A percentile compares a stretch with the other conserved stretches of the same genome.
Conservation (phyloP, 1,140 invertebrate genomes). For the Bombus breviceps region DNA sequence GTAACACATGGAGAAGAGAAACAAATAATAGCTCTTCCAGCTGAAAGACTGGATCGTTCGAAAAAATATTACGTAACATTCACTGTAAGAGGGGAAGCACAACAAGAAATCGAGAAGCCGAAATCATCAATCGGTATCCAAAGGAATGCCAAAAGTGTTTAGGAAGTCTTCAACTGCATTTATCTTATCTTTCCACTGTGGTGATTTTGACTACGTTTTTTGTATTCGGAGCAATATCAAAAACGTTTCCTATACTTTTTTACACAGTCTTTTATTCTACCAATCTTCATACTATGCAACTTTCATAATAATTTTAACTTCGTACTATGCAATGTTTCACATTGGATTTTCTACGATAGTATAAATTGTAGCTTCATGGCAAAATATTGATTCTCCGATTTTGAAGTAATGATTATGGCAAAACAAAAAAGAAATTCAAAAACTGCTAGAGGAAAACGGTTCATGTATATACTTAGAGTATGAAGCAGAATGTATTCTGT, state of each 20-base stretch:
- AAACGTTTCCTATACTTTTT: conserved; percentile 31
- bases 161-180: conserved; percentile 24
- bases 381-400: conserved; percentile 1
- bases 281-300: background rate
- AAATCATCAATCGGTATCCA: conserved; percentile 69
- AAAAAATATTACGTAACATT: conserved; percentile 96
- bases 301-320: background rate
- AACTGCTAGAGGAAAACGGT: conserved; percentile 50
- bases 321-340: background rate
- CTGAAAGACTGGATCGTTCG: conserved; percentile 92
- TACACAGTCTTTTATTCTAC: background rate
- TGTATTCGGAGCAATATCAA: background rate
- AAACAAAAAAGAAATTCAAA: background rate
- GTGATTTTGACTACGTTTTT: background rate
- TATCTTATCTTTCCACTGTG: background rate
- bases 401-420: background rate
- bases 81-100: conserved; percentile 88
- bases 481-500: background rate
- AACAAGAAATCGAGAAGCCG: conserved; percentile 63
- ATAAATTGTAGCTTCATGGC: background rate
- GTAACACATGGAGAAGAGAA: conserved; percentile 91
- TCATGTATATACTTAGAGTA: conserved; percentile 1
- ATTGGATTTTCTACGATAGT: background rate
- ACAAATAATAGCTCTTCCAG: conserved; percentile 92
- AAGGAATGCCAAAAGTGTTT: conserved; percentile 77